phyloP scores from a whole-genome alignment of 2,888 invertebrate genomes.

The Raillietiella orientalis region DNA sequence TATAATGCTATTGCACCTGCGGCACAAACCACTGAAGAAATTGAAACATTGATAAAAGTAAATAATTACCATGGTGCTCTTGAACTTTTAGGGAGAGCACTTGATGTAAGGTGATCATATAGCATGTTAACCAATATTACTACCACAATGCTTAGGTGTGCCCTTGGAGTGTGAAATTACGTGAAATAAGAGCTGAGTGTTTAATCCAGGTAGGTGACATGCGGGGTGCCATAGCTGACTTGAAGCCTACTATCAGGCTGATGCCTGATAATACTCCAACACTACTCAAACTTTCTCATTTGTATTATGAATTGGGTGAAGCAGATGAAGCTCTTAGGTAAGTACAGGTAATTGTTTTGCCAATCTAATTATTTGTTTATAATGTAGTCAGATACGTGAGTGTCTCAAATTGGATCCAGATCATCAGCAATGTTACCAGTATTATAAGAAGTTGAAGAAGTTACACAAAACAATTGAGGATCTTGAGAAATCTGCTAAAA shows the following conservation, averaged over 20 bases:
- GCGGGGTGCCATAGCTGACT: conserved; percentile 58
- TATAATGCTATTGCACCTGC: too few species aligned
- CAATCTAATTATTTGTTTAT: too few species aligned
- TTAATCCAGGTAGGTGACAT: conserved; percentile 44
- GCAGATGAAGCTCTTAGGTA: conserved; percentile 59
- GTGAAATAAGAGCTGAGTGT: conserved; percentile 57
- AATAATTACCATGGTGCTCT: too few species aligned
- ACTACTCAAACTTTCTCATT: conserved; percentile 38
- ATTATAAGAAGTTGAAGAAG: conserved; percentile 86
- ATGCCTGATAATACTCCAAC: conserved; percentile 71
- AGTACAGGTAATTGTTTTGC: too few species aligned
- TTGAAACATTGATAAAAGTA: too few species aligned
- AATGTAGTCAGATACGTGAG: conserved; percentile 60
- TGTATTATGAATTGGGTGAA: conserved; percentile 70
- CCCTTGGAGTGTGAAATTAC: conserved; percentile 55
- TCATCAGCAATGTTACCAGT: conserved; percentile 75
- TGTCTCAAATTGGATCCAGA: conserved; percentile 91
- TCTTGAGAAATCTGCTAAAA: conserved; percentile 25
- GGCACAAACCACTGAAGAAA: too few species aligned
- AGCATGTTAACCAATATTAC: too few species aligned
- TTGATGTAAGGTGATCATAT: too few species aligned
- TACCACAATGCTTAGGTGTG: too few species aligned
- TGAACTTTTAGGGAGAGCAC: too few species aligned
- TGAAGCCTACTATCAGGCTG: conserved; percentile 60
- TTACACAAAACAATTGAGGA: conserved; percentile 41